Conservation (phyloP, 2,888 invertebrate species). For the Teleiodes luculella region DNA sequence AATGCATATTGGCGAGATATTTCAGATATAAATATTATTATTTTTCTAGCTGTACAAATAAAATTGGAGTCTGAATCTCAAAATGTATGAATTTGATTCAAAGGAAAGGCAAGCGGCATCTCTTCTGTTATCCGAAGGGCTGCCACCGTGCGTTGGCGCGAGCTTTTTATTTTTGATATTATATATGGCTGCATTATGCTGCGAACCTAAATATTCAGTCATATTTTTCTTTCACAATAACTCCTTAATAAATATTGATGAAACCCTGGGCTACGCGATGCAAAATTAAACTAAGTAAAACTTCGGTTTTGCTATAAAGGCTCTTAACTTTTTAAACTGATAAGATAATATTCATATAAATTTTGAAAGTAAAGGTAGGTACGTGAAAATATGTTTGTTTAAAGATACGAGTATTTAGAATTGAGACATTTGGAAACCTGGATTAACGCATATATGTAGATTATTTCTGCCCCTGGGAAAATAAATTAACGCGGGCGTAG, state of each 20-base stretch:
- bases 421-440: too few species aligned
- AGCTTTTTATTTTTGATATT: conserved; percentile 67
- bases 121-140: conserved; percentile 73
- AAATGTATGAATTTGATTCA: conserved; percentile 80
- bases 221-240: conserved; percentile 45
- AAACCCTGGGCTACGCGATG: background rate
- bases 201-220: conserved; percentile 53
- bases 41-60: conserved; percentile 63
- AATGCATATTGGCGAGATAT: background rate
- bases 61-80: conserved; percentile 79
- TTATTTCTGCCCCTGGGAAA: too few species aligned
- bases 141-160: conserved; percentile 67
- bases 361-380: too few species aligned
- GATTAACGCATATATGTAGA: too few species aligned
- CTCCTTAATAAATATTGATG: conserved; percentile 29
- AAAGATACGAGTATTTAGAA: too few species aligned
- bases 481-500: too few species aligned
- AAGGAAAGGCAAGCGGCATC: conserved; percentile 77
- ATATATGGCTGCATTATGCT: conserved; percentile 58
- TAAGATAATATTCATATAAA: too few species aligned
- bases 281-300: background rate
- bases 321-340: too few species aligned
- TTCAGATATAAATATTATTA: conserved; percentile 28
- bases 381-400: too few species aligned
- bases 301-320: too few species aligned